Base-by-base conservation (phyloP, 2,797 vertebrate genomes). In the Pangasius krempfi region DNA sequence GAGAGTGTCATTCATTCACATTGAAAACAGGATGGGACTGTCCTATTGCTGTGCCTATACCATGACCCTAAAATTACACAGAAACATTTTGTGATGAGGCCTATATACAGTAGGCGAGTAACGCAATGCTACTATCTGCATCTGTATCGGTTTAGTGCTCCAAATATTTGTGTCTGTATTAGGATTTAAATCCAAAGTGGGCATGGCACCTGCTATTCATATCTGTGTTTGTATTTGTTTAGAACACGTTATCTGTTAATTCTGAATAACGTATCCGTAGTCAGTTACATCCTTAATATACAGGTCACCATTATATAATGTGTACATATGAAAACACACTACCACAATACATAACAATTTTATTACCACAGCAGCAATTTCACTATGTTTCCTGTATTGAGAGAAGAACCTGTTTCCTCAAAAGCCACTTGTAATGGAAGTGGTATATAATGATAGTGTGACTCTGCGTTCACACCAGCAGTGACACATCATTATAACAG, bases 1-100 rank as follows among this genome's bases (percentile, higher is more conserved):
- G 62, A 47, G 73, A 78, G 72, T 85, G 91, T 56, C 92, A 90
- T 84, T 91, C 86, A 86, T 78, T 87, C 30, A 5, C 66, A 2
- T 14, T 87, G 79, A 90, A 58, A 85, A 78, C 50, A 88, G 79
- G 89, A 86, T 86, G 88, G 56, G 62, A 58, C 37, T 64, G 81
- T 66, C 54, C 37, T 50, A 81, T 27, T 27, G 80, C 62, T 33
- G 16, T n/a, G 27, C n/a, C 79, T 22, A 44, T 33, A 37, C 54
- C 37, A 47, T 14, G 37, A 82, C 50, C 78, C 72, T 44, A 37
- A 56, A 20, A 82, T 58, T 56, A 40, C 58, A 68, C 50, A 58
- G 22, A 86, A 25, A 75, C 33, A 37, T 76, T 62, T 64, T 50
- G 62, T 44, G 56, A 60, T 40, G 33, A 27, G 6, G 37, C 22